Conservation (phyloP, 2,888 invertebrate genomes). For the Ochropleura plecta region DNA sequence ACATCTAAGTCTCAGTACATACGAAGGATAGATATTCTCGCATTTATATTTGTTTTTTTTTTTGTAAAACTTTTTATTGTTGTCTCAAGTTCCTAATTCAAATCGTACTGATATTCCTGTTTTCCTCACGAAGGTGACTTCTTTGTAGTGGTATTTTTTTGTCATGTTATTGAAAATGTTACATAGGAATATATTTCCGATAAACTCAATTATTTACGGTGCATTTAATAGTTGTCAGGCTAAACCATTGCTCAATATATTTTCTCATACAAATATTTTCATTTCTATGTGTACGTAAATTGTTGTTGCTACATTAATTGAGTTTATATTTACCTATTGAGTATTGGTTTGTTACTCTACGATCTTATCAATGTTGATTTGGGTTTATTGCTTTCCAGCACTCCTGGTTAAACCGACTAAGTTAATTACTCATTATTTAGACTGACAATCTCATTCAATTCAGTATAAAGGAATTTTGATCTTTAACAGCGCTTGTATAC, state of each 20-base stretch:
- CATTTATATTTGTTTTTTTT: background rate
- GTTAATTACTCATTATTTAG: background rate
- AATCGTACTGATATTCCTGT: background rate
- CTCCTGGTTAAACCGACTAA: background rate
- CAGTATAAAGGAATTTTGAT: conserved; percentile 13
- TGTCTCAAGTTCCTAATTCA: background rate
- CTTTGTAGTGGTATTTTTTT: background rate
- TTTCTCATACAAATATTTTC: conserved; percentile 35
- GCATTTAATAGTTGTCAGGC: conserved; percentile 24
- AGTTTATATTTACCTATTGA: conserved; percentile 7
- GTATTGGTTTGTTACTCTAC: conserved; percentile 1
- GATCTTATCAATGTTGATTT: conserved; percentile 41
- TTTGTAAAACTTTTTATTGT: background rate
- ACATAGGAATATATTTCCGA: background rate
- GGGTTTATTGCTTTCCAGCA: conserved; percentile 40
- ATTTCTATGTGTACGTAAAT: conserved; percentile 9
- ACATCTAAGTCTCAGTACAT: background rate
- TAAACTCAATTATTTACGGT: conserved; percentile 22
- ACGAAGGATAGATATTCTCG: background rate
- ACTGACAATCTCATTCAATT: conserved; percentile 6
- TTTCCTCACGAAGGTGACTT: background rate
- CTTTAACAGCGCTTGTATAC: background rate
- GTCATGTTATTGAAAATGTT: background rate
- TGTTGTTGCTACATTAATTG: conserved; percentile 23
- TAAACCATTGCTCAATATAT: conserved; percentile 26